These are phyloP conservation scores for Ciconia maguari DNA, from an alignment of 2,113 vertebrate genomes.

Conservation along the genomic window DNA sequence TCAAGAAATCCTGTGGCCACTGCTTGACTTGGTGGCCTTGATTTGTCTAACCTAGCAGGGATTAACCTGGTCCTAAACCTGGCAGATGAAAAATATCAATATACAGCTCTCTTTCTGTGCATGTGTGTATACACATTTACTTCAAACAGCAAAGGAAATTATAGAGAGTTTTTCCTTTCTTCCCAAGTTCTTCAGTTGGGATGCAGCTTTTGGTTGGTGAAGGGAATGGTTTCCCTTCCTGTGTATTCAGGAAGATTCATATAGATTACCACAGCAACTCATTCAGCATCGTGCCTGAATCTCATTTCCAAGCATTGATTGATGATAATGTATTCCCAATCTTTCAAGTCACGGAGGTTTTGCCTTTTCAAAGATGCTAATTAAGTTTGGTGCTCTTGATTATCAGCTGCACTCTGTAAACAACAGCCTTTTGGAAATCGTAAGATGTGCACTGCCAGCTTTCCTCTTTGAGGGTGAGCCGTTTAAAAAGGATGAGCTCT, in stretches of 20 bases:
- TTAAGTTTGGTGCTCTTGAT: constrained; percentile 11
- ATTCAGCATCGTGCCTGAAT: neutral
- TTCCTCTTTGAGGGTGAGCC: neutral
- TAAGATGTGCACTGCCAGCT: neutral
- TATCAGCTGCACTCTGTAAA: constrained; percentile 8
- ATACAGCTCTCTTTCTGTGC: neutral
- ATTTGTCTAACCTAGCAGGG: neutral
- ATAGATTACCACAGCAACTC: neutral
- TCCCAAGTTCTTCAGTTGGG: neutral
- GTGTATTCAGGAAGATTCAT: neutral
- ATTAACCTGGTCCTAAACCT: neutral
- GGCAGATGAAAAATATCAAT: neutral
- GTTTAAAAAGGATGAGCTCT: neutral
- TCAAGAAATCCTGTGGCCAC: neutral
- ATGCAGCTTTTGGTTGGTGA: neutral
- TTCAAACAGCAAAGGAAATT: neutral
- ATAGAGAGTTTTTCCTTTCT: neutral
- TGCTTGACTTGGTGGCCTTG: neutral
- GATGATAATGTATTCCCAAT: neutral
- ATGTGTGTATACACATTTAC: neutral
- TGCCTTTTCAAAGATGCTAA: neutral
- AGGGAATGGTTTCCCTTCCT: neutral
- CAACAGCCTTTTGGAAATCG: neutral
- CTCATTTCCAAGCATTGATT: neutral
- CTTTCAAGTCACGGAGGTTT: neutral